A percentile compares a stretch with the other conserved stretches of the same genome.
phyloP scores from a whole-genome alignment of 2,797 vertebrate species.

The Uromys caudimaculatus region DNA sequence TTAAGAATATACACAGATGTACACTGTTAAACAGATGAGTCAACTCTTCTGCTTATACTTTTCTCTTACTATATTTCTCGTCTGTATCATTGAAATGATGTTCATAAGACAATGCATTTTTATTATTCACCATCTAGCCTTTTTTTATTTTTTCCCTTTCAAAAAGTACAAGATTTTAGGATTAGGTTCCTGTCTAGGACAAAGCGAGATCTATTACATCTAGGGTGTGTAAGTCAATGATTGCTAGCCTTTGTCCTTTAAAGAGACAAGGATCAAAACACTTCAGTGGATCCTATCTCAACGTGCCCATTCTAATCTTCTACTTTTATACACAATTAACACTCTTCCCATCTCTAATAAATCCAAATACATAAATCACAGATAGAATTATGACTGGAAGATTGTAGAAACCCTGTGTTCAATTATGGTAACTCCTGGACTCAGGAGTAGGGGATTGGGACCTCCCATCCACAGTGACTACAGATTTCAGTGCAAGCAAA shows the following conservation, averaged over 20 bases:
- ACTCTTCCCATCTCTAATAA: neutral
- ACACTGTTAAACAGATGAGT: neutral
- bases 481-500: neutral
- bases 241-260: neutral
- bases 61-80: slow-evolving; percentile 5
- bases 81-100: neutral
- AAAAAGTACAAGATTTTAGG: neutral
- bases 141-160: neutral
- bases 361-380: neutral
- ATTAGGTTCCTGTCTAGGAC: neutral
- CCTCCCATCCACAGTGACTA: neutral
- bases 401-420: neutral
- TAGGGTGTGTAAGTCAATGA: neutral
- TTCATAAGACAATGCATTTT: neutral
- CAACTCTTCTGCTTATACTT: neutral
- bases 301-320: neutral
- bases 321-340: neutral
- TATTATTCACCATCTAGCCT: neutral
- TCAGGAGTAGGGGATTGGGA: neutral
- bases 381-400: neutral
- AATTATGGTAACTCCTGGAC: neutral
- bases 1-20: neutral
- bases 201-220: neutral
- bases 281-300: neutral
- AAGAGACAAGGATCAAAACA: neutral